A percentile compares a stretch with the other conserved stretches of the same genome.
phyloP scores from a whole-genome alignment of 2,888 invertebrate species.

The Agrochola lychnidis region DNA sequence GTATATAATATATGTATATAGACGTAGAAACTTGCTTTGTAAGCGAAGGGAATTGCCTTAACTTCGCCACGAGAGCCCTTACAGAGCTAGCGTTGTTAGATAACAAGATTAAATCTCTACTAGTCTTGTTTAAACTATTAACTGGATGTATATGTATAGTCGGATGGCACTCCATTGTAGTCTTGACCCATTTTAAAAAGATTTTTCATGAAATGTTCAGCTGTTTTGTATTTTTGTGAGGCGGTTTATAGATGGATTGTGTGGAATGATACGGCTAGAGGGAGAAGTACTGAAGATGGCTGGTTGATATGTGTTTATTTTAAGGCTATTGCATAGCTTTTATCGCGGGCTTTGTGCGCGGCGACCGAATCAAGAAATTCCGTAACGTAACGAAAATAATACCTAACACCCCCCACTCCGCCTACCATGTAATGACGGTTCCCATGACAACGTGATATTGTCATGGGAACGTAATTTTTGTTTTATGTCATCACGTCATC shows the following conservation, averaged over 20 bases:
- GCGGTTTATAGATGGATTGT: neutral
- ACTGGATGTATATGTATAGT: conserved; percentile 71
- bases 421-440: no score
- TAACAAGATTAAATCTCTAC: conserved; percentile 84
- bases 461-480: no score
- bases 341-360: no score
- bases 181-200: conserved; percentile 50
- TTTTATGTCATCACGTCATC: no score
- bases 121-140: conserved; percentile 83
- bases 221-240: conserved; percentile 17
- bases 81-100: conserved; percentile 80
- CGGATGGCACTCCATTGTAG: conserved; percentile 59
- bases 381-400: no score
- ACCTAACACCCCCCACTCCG: no score
- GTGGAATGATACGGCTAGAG: neutral
- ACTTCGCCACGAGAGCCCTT: conserved; percentile 81
- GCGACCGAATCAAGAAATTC: no score
- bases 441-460: no score
- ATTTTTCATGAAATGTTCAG: conserved; percentile 34
- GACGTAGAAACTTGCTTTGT: conserved; percentile 65
- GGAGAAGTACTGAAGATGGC: neutral
- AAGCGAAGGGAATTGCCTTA: conserved; percentile 85
- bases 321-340: no score
- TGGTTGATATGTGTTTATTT: no score
- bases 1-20: neutral